These are phyloP conservation scores for Stegastes partitus DNA, from an alignment of 2,113 vertebrate species.

Conservation along the genomic window DNA sequence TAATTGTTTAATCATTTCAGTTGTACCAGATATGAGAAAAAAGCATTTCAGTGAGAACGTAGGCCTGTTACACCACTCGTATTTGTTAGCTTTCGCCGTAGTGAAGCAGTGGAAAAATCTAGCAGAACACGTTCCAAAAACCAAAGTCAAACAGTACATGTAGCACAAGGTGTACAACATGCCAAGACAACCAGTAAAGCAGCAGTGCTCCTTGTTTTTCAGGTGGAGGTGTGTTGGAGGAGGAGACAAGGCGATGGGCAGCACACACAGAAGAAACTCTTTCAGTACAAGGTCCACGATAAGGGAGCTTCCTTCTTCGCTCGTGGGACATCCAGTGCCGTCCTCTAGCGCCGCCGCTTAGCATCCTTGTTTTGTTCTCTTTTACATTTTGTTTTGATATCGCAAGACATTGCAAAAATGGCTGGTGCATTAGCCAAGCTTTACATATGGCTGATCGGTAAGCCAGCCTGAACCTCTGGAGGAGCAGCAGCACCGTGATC, in stretches of 20 bases:
- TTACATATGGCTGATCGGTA: background rate
- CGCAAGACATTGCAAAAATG: fast-evolving
- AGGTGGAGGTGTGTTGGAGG: slow-evolving; percentile 91
- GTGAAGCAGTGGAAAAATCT: too few relatives aligned
- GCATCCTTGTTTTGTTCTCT: background rate
- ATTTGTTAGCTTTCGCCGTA: too few relatives aligned
- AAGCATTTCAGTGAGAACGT: too few relatives aligned
- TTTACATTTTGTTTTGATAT: background rate
- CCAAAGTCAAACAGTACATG: too few relatives aligned
- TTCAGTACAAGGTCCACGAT: slow-evolving; percentile 96
- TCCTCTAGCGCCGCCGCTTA: slow-evolving; percentile 83
- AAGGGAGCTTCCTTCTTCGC: slow-evolving; percentile 93
- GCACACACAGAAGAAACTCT: slow-evolving; percentile 77
- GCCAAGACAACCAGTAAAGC: background rate
- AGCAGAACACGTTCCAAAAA: too few relatives aligned
- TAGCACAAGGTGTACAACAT: background rate
- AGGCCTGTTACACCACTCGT: too few relatives aligned
- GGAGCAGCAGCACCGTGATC: background rate
- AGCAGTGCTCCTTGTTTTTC: slow-evolving; percentile 23
- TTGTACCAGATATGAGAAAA: too few relatives aligned
- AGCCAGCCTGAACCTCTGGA: background rate
- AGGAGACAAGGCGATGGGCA: slow-evolving; percentile 51
- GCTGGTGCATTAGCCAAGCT: background rate
- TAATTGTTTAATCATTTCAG: too few relatives aligned
- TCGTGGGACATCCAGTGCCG: slow-evolving; percentile 89